A percentile compares a stretch with the other conserved stretches of the same genome.
Conservation (phyloP, 2,113 vertebrate species). For the Tonatia bakeri region DNA sequence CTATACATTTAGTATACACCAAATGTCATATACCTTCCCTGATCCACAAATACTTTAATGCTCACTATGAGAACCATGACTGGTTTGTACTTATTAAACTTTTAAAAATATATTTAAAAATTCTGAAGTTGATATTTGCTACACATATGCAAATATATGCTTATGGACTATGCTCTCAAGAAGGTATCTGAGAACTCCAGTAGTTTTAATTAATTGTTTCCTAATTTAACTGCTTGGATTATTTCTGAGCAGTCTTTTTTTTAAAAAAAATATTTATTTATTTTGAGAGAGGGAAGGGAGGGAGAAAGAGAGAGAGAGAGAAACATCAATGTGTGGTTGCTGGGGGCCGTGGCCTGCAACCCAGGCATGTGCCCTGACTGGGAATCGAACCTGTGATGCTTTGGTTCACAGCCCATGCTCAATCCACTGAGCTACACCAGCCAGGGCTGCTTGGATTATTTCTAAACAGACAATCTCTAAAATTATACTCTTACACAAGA, state of each 20-base stretch:
- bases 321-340: no score
- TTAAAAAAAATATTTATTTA: no score
- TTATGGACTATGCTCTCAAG: not conserved
- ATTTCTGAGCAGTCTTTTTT: constrained; percentile 38
- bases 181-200: not conserved
- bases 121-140: not conserved
- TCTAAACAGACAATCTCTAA: not conserved
- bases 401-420: no score
- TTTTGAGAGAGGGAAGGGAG: no score
- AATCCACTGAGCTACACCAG: no score
- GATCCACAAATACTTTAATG: not conserved
- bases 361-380: no score
- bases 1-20: no score
- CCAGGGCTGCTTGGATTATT: not conserved
- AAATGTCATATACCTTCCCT: not conserved
- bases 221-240: not conserved
- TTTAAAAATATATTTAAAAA: not conserved
- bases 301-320: no score
- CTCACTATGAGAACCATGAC: not conserved
- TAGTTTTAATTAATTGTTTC: not conserved
- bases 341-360: no score
- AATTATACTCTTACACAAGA: not conserved
- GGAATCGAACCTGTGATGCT: no score
- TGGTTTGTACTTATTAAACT: not conserved
- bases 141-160: not conserved